These are phyloP conservation scores for Prionace glauca DNA, from an alignment of 2,797 vertebrate genomes.

Conservation along the genomic window DNA sequence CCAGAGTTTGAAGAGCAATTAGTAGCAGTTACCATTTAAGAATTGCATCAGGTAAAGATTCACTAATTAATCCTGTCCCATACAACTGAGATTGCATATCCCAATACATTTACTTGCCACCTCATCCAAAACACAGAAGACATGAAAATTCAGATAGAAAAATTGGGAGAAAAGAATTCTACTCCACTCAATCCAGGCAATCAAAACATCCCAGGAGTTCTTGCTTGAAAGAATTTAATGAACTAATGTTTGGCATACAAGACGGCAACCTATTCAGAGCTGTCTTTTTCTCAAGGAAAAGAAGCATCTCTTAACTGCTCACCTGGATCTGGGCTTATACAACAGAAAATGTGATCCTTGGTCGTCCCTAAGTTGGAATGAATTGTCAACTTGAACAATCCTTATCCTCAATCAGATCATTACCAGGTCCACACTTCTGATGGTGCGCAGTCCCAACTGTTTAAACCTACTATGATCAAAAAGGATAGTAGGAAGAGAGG, in stretches of 20 bases:
- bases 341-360: not conserved
- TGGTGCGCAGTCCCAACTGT: not conserved
- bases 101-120: not conserved
- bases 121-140: not conserved
- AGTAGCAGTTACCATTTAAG: not conserved
- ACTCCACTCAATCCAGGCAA: not conserved
- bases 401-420: not conserved
- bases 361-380: not conserved
- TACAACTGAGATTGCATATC: not conserved
- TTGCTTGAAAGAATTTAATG: not conserved
- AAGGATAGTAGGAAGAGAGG: no score
- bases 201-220: not conserved
- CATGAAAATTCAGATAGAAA: not conserved
- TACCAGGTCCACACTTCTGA: not conserved
- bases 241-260: not conserved
- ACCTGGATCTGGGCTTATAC: not conserved
- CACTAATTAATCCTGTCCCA: no score
- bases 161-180: not conserved
- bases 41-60: no score
- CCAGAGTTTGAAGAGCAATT: not conserved
- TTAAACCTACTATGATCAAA: not conserved
- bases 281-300: not conserved
- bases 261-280: not conserved
- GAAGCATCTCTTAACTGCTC: not conserved
- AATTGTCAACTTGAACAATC: not conserved